These are phyloP conservation scores for Drosophila phalerata DNA, from an alignment of 2,888 invertebrate genomes.

Conservation along the genomic window DNA sequence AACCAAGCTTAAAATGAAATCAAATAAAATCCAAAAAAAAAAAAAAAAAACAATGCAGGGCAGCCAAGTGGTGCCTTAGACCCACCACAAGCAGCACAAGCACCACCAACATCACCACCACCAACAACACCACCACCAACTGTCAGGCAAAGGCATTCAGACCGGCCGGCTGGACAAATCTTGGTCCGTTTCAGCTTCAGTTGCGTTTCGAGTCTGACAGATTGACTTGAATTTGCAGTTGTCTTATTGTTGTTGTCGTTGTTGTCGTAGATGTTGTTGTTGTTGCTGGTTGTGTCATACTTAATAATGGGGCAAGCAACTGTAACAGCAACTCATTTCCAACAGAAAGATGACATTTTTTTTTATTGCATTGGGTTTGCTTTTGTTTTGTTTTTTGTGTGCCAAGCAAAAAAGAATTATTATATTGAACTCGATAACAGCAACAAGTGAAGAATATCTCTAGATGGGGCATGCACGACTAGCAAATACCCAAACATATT, in stretches of 20 bases:
- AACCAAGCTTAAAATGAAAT: slow-evolving; percentile 43
- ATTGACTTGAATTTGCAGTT: slow-evolving; percentile 39
- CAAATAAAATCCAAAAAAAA: slow-evolving; percentile 35
- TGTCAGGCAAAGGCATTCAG: not conserved
- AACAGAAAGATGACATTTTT: slow-evolving; percentile 66
- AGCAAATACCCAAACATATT: not conserved
- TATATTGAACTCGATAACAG: not conserved
- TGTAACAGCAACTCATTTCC: slow-evolving; percentile 56
- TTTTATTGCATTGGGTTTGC: slow-evolving; percentile 40
- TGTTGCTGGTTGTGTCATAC: slow-evolving; percentile 55
- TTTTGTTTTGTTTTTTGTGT: slow-evolving; percentile 14
- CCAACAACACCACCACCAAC: not conserved
- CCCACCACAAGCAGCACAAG: slow-evolving; percentile 7
- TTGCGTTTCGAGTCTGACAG: slow-evolving; percentile 53
- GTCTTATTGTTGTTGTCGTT: slow-evolving; percentile 13
- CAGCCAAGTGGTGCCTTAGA: slow-evolving; percentile 33
- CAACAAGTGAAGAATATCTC: slow-evolving; percentile 1
- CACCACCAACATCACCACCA: not conserved
- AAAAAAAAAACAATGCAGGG: slow-evolving; percentile 31
- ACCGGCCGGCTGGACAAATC: slow-evolving; percentile 45
- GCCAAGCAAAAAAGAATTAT: not conserved
- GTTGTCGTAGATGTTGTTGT: slow-evolving; percentile 13
- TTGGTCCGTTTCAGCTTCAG: slow-evolving; percentile 21
- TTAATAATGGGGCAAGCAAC: slow-evolving; percentile 63
- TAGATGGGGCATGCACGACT: not conserved